phyloP scores from a whole-genome alignment of 2,113 vertebrate species.

The Phycodurus eques region DNA sequence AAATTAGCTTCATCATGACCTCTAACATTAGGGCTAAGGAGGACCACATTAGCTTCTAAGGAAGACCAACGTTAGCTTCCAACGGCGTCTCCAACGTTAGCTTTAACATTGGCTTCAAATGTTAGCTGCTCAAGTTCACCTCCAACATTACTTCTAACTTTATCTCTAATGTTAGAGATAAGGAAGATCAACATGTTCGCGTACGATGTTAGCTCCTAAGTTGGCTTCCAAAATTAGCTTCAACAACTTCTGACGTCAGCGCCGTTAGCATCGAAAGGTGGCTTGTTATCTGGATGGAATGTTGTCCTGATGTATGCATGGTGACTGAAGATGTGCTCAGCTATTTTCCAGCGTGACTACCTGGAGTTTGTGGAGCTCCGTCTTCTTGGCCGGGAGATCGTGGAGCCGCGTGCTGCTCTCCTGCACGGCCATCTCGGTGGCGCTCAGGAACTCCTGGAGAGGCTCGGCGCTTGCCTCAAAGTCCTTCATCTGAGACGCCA shows the following conservation, averaged over 20 bases:
- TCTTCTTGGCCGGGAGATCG: slow-evolving; percentile 87
- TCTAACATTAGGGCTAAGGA: too few relatives aligned
- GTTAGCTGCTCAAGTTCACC: too few relatives aligned
- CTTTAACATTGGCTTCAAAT: not conserved
- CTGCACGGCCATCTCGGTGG: slow-evolving; percentile 80
- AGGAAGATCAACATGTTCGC: too few relatives aligned
- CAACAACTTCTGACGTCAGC: too few relatives aligned
- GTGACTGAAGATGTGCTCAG: not conserved
- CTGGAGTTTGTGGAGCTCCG: slow-evolving; percentile 91
- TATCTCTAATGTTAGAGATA: not conserved
- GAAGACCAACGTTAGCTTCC: too few relatives aligned
- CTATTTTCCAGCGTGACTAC: slow-evolving; percentile 57
- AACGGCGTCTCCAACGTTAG: not conserved
- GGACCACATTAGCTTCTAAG: too few relatives aligned
- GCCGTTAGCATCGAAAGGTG: not conserved
- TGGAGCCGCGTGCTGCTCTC: slow-evolving; percentile 85
- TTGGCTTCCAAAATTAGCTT: too few relatives aligned
- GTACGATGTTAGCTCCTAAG: too few relatives aligned
- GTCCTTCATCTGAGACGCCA: slow-evolving; percentile 92
- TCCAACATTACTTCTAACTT: not conserved
- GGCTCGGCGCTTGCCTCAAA: slow-evolving; percentile 89
- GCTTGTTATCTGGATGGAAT: not conserved
- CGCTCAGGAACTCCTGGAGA: slow-evolving; percentile 83
- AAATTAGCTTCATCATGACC: too few relatives aligned
- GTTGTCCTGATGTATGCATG: not conserved